Evolutionary conservation across 2,888 invertebrate species (phyloP).

Genomic region (Imbricaverruca yamaguchii): DNA sequence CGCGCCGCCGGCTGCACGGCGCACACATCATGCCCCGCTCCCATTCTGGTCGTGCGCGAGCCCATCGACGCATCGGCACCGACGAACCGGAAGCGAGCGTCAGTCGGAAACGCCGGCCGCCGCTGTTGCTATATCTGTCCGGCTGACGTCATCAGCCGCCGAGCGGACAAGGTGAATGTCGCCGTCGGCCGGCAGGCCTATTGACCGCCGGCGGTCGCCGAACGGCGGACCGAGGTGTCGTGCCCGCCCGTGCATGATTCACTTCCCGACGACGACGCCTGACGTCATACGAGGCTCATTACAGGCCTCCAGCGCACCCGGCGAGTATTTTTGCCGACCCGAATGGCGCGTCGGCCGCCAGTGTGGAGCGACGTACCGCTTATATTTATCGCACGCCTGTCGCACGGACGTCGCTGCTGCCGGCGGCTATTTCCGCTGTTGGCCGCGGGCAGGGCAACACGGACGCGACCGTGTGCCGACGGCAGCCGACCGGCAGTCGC

Average conservation of each 20-base stretch:
- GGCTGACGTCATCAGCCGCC: not conserved
- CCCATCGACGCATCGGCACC: not conserved
- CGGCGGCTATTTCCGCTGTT: not conserved
- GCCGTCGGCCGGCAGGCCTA: not conserved
- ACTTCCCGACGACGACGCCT: not conserved
- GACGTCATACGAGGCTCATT: not conserved
- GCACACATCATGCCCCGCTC: too few species aligned
- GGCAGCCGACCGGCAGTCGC: not conserved
- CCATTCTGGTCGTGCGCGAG: too few species aligned
- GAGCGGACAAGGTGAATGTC: conserved; percentile 4
- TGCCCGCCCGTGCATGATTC: not conserved
- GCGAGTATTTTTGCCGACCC: not conserved
- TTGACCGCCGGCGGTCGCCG: not conserved
- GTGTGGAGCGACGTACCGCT: too few species aligned
- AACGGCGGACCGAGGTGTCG: not conserved
- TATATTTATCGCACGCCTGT: too few species aligned
- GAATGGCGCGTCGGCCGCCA: too few species aligned
- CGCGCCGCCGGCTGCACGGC: too few species aligned
- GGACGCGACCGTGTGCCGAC: too few species aligned
- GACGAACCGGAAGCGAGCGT: conserved; percentile 14
- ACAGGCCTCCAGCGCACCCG: not conserved
- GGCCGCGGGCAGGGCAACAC: not conserved
- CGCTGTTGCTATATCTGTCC: conserved; percentile 1
- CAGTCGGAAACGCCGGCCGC: conserved; percentile 5
- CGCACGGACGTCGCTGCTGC: too few species aligned